These are phyloP conservation scores for Diadophis punctatus DNA, from an alignment of 2,113 vertebrate species.

Conservation along the genomic window DNA sequence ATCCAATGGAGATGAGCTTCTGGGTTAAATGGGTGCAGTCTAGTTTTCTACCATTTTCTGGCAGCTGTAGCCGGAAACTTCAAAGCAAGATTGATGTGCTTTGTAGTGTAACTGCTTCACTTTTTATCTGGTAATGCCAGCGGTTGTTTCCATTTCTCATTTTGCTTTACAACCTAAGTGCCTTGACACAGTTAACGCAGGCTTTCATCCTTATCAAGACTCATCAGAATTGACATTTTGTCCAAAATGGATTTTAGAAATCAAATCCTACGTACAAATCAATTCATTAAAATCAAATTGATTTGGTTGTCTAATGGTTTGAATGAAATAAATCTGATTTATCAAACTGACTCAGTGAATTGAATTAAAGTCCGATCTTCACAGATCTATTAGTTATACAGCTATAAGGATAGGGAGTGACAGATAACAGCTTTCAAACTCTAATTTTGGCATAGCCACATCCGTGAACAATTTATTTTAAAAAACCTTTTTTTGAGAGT, in stretches of 20 bases:
- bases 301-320: neutral
- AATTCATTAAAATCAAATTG: neutral
- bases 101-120: neutral
- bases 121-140: neutral
- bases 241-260: neutral
- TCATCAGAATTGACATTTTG: neutral
- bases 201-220: neutral
- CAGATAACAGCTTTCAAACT: neutral
- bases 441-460: neutral
- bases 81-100: neutral
- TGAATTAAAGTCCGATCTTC: neutral
- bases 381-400: neutral
- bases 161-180: neutral
- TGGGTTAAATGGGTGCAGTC: neutral
- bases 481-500: neutral
- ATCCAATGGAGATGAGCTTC: neutral
- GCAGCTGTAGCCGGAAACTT: neutral
- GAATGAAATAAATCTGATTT: neutral
- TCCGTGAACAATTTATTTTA: neutral
- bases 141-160: neutral
- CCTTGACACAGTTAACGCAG: neutral
- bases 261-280: neutral
- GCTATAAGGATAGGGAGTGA: neutral
- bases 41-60: neutral
- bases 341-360: neutral